Percentiles rank a stretch among this genome's conserved stretches.
Conservation (phyloP, 2,113 vertebrate species). For the Eolophus roseicapilla region DNA sequence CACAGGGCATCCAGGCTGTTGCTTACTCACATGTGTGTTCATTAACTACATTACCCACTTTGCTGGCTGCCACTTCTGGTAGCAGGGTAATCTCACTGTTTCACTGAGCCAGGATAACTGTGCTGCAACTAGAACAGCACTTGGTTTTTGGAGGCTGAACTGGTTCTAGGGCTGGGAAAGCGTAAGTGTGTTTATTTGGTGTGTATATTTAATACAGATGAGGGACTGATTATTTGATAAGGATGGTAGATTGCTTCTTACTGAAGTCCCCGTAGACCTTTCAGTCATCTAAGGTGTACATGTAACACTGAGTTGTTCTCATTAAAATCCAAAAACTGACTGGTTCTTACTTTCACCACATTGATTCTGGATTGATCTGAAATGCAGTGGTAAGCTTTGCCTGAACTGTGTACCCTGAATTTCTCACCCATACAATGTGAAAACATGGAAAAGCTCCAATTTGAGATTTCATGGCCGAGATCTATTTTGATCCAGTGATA, state of each 20-base stretch:
- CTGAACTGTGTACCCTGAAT: background rate
- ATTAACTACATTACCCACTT: background rate
- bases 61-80: fast-evolving
- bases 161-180: background rate
- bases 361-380: background rate
- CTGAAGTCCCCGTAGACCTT: background rate
- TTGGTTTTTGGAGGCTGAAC: background rate
- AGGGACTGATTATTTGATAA: background rate
- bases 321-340: background rate
- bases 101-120: background rate
- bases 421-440: background rate
- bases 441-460: background rate
- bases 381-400: background rate
- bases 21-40: background rate
- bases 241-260: background rate
- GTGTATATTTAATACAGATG: background rate
- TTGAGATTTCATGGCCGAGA: background rate
- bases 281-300: background rate
- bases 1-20: fast-evolving
- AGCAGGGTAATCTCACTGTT: background rate
- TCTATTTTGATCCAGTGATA: background rate
- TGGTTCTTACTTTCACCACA: background rate
- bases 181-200: background rate
- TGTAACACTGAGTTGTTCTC: background rate
- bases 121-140: background rate